These are phyloP conservation scores for Siniperca knerii DNA, from an alignment of 2,113 vertebrate genomes.

Conservation along the genomic window DNA sequence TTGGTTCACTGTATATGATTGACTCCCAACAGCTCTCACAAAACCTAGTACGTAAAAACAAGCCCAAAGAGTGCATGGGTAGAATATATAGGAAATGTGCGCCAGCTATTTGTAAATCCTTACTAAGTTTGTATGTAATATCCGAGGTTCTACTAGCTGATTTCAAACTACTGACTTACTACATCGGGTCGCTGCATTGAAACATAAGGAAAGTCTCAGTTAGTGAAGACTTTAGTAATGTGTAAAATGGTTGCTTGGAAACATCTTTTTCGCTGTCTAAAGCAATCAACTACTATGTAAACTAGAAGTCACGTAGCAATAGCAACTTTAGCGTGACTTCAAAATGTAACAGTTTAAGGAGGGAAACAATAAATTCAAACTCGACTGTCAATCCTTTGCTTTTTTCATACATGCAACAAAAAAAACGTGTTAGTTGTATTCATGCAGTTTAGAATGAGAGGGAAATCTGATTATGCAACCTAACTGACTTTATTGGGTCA, in stretches of 20 bases:
- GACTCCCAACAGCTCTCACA: background rate
- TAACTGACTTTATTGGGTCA: background rate
- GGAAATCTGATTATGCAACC: too few species aligned
- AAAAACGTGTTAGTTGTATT: background rate
- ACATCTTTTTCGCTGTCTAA: background rate
- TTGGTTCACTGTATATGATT: background rate
- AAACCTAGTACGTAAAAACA: background rate
- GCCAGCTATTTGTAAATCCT: background rate
- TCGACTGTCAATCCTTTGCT: background rate
- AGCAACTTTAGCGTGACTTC: background rate
- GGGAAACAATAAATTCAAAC: background rate
- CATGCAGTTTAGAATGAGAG: background rate
- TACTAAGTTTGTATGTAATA: background rate
- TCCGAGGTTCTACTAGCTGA: background rate
- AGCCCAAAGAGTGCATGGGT: background rate
- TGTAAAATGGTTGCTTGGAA: constrained; percentile 1
- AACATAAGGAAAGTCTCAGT: background rate
- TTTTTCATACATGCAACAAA: background rate
- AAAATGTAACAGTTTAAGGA: background rate
- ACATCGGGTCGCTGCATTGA: background rate
- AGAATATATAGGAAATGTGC: background rate
- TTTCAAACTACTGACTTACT: background rate
- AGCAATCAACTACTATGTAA: background rate
- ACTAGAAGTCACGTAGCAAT: background rate
- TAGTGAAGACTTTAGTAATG: background rate